Base-by-base conservation (phyloP, 1,140 invertebrate species). In the Ips nitidus region DNA sequence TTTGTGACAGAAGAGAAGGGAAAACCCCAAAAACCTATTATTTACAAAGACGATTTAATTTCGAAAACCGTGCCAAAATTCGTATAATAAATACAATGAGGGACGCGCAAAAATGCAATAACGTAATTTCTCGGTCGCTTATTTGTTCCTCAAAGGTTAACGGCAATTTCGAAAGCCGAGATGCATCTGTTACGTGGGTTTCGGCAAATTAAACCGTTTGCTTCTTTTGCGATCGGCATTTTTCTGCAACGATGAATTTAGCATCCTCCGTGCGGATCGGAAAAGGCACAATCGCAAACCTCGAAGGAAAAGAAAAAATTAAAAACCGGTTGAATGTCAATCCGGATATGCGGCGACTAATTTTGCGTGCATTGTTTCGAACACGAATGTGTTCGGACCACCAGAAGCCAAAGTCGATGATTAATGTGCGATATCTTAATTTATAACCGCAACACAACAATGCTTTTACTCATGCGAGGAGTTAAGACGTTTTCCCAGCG, bases 111-210 rank as follows among this genome's bases (percentile, higher is more conserved):
- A 59, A 59, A 42, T 59, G 57, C 39, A 59, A 59, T 59, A 41
- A 41, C 42, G 41, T 59, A 42, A 59, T 59, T 42, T 59, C 39
- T 42, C 37, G 57, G 6, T 59, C 39, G 37, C 41, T 59, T 59
- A 41, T 59, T 37, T 2, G 42, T 59, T 39, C 39, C n/a, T 50
- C 45, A 22, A 1, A 22, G 6, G 3, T 8, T 59, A 59, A 59
- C 57, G 57, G 57, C 40, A 59, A 8, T 41, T 59, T 59, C 57
- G 57, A 59, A 59, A 59, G 57, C 57, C 57, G n/a, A 4, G 57
- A 3, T 42, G 57, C 57, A 59, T 59, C 57, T 59, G 57, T 42
- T 6, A 59, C 8, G 41, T 59, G 57, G 8, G 57, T 8, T 59
- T 59, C 7, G 57, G 38, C 57, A 59, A 42, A 41, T 59, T 42